Percentiles rank a stretch among this genome's conserved stretches.
Conservation (phyloP, 2,888 invertebrate species). For the Laspeyria flexula region DNA sequence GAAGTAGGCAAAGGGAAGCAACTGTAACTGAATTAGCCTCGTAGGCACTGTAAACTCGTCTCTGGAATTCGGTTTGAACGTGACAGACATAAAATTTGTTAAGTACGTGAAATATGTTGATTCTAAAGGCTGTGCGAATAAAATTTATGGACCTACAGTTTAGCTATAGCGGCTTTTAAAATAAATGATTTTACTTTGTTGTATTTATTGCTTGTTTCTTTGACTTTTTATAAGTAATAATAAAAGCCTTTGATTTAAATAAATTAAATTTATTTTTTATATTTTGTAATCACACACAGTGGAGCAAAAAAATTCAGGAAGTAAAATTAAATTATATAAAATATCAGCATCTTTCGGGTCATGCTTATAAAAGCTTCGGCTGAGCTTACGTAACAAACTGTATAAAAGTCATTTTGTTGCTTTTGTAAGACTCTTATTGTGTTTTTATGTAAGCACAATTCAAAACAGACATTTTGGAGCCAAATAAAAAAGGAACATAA, state of each 20-base stretch:
- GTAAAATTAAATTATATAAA: too few species aligned
- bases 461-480: too few species aligned
- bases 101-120: constrained; percentile 45
- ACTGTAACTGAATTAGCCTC: constrained; percentile 60
- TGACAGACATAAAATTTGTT: constrained; percentile 54
- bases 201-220: background rate
- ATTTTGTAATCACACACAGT: too few species aligned
- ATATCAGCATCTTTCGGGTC: too few species aligned
- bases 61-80: constrained; percentile 53
- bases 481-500: background rate
- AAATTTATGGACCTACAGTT: constrained; percentile 29
- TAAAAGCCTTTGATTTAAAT: too few species aligned
- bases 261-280: too few species aligned
- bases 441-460: too few species aligned
- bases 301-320: too few species aligned
- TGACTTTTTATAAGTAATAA: background rate
- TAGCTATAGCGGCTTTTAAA: constrained; percentile 11
- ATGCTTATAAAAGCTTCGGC: too few species aligned
- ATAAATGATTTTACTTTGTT: constrained; percentile 15
- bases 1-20: constrained; percentile 46
- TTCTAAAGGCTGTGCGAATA: constrained; percentile 23
- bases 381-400: too few species aligned
- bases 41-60: constrained; percentile 44
- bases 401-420: too few species aligned
- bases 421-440: too few species aligned